Evolutionary conservation across 2,797 vertebrate genomes (phyloP), one percentile per base, ranked within the genome.

Genomic region (Fratercula arctica): DNA sequence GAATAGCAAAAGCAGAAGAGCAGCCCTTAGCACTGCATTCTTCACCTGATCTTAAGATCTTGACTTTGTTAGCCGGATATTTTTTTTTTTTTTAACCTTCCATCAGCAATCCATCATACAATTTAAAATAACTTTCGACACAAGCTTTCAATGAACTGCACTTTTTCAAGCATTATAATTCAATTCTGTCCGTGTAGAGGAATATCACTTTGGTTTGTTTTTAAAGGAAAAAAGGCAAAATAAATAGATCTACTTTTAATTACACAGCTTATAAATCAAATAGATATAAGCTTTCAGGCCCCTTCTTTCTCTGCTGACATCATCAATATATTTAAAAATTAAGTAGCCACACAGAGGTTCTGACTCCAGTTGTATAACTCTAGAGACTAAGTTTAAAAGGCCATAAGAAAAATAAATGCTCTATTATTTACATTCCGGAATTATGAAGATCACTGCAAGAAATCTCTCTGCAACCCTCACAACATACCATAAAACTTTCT

Each of bases 291-390:
- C 19, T 89, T 92, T 93, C 88, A 70, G 60, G 24, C 5, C 64
- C 85, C 75, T 73, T 85, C 41, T 64, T 75, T 63, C 60, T 92
- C 67, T 48, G 37, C 23, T 68, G 45, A 60, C 21, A 82, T 8
- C 88, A 63, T 90, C 79, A 95, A 91, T 33, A 39, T 37, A 79
- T 60, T 66, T 80, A 95, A 95, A 93, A 96, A 96, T 72, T 91
- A 85, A 95, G 54, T 54, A 94, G 60, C 31, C 72, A 87, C 63
- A 9, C 37, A 72, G 67, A 96, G 79, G 79, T 97, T 96, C 77
- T 80, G 70, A 85, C 43, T 90, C 63, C 23, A 85, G 53, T 53
- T 88, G 93, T 94, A 64, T 81, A 89, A 93, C 81, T 87, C 28
- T 68, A 69, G 56, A 95, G 73, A 57, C 19, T 79, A 93, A 6